Base-by-base conservation (phyloP, 2,888 invertebrate species). In the Pammene aurita region DNA sequence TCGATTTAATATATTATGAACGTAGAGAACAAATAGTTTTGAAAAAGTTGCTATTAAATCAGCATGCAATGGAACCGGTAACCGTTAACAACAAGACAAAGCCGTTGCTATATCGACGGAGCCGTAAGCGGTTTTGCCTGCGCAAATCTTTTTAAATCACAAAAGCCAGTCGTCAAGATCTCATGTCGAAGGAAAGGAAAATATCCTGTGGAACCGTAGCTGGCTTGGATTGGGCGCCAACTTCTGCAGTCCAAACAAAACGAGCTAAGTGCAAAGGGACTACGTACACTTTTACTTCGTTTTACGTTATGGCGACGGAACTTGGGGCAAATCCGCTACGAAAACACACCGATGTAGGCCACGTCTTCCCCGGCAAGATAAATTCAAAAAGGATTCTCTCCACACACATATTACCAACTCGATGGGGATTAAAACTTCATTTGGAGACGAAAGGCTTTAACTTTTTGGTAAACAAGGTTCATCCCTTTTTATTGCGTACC, bases 131-230 rank as follows among this genome's bases (percentile, higher is more conserved):
- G 86, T 84, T 89, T 90, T 88, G 81, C 84, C 75, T 80, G 75
- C 77, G 84, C 81, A 89, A 90, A 92, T 90, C 90, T 90, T 91
- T 91, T 90, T 89, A 91, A 91, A 91, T 89, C 90, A 87, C 89
- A 90, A 91, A 90, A 92, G 87, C 88, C 84, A 90, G 87, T 88
- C 85, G 84, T 88, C 86, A 89, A 87, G 90, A 90, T 90, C 89
- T 83, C 81, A 84, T 87, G 87, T 88, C 80, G 86, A 84, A 83
- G 78, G 87, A 88, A 90, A 91, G 87, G 88, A 90, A 92, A 91
- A 91, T 86, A 90, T 85, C 85, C 85, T 81, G 82, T 84, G 81
- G 82, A 87, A 86, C 81, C 88, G 83, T 90, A 90, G 88, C 86
- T 91, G 89, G 89, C 79, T 83, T 80, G 87, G 89, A 86, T 90